Percentiles rank a stretch among this genome's conserved stretches.
Evolutionary conservation across 1,140 invertebrate species (phyloP).

Genomic region (Caligus rogercresseyi): DNA sequence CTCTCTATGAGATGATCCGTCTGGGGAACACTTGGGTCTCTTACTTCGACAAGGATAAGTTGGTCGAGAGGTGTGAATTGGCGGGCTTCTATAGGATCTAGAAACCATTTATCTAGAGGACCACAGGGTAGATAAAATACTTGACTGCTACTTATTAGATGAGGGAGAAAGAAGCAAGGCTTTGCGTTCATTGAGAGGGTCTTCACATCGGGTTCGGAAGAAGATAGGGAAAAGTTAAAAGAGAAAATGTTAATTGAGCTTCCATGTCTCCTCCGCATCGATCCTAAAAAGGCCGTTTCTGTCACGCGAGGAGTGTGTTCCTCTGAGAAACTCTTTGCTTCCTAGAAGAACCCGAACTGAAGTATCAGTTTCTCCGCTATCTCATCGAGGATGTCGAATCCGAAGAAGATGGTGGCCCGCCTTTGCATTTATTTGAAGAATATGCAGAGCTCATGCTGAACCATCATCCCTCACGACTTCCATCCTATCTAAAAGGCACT

Average conservation of each 20-base stretch:
- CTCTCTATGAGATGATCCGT: constrained; percentile 52
- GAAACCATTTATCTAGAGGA: constrained; percentile 40
- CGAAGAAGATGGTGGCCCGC: not conserved
- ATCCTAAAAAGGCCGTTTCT: constrained; percentile 24
- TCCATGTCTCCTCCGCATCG: constrained; percentile 25
- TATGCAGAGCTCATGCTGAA: not conserved
- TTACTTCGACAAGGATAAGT: constrained; percentile 38
- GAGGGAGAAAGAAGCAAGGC: constrained; percentile 32
- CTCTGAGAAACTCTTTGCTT: not conserved
- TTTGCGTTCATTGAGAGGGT: constrained; percentile 29
- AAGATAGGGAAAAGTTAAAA: constrained; percentile 24
- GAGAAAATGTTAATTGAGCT: constrained; percentile 26
- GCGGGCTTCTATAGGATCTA: constrained; percentile 45
- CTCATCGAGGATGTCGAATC: not conserved
- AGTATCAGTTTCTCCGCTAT: not conserved
- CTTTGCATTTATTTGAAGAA: too few relatives aligned
- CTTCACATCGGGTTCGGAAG: constrained; percentile 24
- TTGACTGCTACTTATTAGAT: constrained; percentile 41
- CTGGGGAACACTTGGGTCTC: constrained; percentile 39
- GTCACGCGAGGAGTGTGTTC: constrained; percentile 19
- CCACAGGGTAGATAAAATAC: constrained; percentile 37
- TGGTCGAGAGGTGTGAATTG: constrained; percentile 40
- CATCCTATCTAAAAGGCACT: not conserved
- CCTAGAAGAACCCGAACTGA: constrained; percentile 6
- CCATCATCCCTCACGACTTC: not conserved